Evolutionary conservation across 2,888 invertebrate genomes (phyloP).

Genomic region (Netelia virgata): DNA sequence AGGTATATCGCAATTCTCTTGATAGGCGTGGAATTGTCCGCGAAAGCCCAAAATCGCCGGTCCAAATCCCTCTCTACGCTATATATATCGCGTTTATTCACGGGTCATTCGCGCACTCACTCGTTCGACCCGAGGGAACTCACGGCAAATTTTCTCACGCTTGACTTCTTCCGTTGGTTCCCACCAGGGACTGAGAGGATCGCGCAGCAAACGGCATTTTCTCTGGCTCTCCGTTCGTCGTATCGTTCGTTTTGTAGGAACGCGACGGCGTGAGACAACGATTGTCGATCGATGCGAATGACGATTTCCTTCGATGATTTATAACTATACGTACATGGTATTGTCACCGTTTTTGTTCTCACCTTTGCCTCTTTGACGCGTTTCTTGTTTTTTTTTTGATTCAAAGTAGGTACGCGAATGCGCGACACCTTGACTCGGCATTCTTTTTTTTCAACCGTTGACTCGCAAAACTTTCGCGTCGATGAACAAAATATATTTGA

Average conservation of each 20-base stretch:
- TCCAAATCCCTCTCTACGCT: neutral
- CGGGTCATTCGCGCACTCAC: slow-evolving; percentile 1
- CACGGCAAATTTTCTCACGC: slow-evolving; percentile 19
- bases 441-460: too few species aligned
- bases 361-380: neutral
- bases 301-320: neutral
- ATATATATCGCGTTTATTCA: neutral
- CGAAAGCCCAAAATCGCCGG: slow-evolving; percentile 4
- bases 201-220: neutral
- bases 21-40: slow-evolving; percentile 18
- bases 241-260: too few species aligned
- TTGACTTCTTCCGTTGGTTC: slow-evolving; percentile 13
- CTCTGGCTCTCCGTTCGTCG: neutral
- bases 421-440: too few species aligned
- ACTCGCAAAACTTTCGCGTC: too few species aligned
- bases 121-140: slow-evolving; percentile 9
- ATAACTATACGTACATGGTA: neutral
- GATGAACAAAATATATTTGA: too few species aligned
- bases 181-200: neutral
- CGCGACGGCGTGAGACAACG: neutral
- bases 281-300: neutral
- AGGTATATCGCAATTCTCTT: neutral
- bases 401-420: too few species aligned
- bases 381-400: neutral
- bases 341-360: neutral